Evolutionary conservation across 2,888 invertebrate genomes (phyloP).

Genomic region (Xestia sexstrigata): DNA sequence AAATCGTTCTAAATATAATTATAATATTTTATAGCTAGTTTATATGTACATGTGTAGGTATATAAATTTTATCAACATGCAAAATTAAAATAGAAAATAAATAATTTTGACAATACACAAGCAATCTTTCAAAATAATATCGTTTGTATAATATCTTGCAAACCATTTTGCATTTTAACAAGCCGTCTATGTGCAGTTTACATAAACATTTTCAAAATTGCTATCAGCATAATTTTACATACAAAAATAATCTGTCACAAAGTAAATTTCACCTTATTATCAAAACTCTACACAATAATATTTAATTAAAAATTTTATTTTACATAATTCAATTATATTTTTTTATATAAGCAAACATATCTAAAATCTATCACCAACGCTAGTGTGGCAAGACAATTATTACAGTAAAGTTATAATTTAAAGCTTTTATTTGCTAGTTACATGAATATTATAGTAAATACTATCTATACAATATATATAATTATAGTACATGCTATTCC

Average conservation of each 20-base stretch:
- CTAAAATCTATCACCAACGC: conserved; percentile 42
- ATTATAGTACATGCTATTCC: not conserved
- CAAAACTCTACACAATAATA: not conserved
- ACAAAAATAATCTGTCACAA: not conserved
- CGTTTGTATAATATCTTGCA: conserved; percentile 42
- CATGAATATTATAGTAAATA: not conserved
- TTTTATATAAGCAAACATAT: not conserved
- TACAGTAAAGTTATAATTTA: conserved; percentile 55
- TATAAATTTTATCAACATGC: conserved; percentile 1
- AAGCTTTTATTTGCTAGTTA: conserved; percentile 62
- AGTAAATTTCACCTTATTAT: too few relatives aligned
- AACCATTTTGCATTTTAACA: not conserved
- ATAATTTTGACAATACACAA: not conserved
- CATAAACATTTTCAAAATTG: conserved; percentile 1
- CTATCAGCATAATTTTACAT: not conserved
- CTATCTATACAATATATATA: not conserved
- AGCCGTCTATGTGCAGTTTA: not conserved
- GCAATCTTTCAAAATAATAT: conserved; percentile 35
- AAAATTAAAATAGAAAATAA: conserved; percentile 10
- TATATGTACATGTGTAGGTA: not conserved
- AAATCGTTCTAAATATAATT: conserved; percentile 7
- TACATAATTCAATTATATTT: conserved; percentile 2
- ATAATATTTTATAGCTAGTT: conserved; percentile 19
- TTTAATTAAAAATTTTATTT: too few relatives aligned
- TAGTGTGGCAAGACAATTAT: conserved; percentile 61